Conservation (phyloP, 2,797 vertebrate species). For the Alosa sapidissima region DNA sequence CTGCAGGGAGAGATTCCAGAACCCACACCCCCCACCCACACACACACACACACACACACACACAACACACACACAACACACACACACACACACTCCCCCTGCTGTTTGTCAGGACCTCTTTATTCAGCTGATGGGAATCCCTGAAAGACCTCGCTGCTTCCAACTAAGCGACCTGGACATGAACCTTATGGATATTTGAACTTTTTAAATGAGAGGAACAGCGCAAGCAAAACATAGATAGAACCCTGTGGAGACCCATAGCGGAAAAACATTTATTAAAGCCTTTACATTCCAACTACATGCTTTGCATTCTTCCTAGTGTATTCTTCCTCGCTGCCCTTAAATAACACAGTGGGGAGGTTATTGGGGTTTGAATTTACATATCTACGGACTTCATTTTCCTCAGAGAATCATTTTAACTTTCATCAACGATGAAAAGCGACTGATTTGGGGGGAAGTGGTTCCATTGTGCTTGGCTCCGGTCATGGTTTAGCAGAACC, state of each 20-base stretch:
- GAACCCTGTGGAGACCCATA: not conserved
- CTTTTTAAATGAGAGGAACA: not conserved
- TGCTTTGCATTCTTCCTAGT: not conserved
- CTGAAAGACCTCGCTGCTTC: not conserved
- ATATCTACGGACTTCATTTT: not conserved
- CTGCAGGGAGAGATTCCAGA: constrained; percentile 23
- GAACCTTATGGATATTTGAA: not conserved
- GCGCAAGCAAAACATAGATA: not conserved
- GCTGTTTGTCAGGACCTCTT: not conserved
- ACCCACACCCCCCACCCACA: not conserved
- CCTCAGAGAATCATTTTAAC: not conserved
- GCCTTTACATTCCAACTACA: not conserved
- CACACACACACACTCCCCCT: no score
- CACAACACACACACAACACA: no score
- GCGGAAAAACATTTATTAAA: not conserved
- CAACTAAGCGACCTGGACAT: not conserved
- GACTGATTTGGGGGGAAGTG: not conserved
- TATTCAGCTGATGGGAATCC: not conserved
- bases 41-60: no score
- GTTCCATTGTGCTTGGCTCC: not conserved
- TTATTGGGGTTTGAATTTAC: not conserved
- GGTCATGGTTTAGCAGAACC: not conserved
- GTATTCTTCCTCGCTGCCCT: not conserved
- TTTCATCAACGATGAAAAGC: not conserved
- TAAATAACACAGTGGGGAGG: not conserved